These are phyloP conservation scores for Pseudoatta argentina DNA, from an alignment of 1,140 invertebrate genomes.

Conservation along the genomic window DNA sequence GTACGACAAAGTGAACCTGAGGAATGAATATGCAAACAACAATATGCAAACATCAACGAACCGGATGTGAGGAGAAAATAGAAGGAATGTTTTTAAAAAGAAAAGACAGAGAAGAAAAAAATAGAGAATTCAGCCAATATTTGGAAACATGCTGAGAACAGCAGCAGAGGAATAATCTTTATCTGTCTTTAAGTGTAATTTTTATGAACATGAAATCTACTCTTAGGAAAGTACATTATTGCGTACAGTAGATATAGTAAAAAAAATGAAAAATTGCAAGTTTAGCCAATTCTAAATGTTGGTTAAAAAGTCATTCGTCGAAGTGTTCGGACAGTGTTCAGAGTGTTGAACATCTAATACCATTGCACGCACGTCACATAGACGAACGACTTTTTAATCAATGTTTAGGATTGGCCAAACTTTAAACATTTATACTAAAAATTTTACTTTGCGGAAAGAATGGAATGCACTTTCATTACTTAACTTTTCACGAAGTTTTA, in stretches of 20 bases:
- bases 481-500: too few relatives aligned
- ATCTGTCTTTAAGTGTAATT: not conserved
- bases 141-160: not conserved
- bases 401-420: too few relatives aligned
- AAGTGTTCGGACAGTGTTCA: too few relatives aligned
- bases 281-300: too few relatives aligned
- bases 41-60: constrained; percentile 57
- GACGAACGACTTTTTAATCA: too few relatives aligned
- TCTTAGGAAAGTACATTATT: not conserved
- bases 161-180: not conserved
- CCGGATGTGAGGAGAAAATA: not conserved
- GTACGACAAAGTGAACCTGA: constrained; percentile 24
- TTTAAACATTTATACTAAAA: too few relatives aligned
- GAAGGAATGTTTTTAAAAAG: not conserved
- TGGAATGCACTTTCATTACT: too few relatives aligned
- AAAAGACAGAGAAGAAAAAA: not conserved
- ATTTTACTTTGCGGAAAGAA: too few relatives aligned
- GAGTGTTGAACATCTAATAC: too few relatives aligned
- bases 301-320: too few relatives aligned
- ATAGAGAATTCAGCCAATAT: not conserved
- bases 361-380: too few relatives aligned
- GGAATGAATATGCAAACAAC: constrained; percentile 61
- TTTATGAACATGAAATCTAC: not conserved
- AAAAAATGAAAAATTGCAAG: not conserved
- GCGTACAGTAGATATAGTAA: not conserved